Percentiles rank a stretch among this genome's conserved stretches.
These are phyloP conservation scores for Theodoxus fluviatilis DNA, from an alignment of 2,888 invertebrate species.

Conservation along the genomic window DNA sequence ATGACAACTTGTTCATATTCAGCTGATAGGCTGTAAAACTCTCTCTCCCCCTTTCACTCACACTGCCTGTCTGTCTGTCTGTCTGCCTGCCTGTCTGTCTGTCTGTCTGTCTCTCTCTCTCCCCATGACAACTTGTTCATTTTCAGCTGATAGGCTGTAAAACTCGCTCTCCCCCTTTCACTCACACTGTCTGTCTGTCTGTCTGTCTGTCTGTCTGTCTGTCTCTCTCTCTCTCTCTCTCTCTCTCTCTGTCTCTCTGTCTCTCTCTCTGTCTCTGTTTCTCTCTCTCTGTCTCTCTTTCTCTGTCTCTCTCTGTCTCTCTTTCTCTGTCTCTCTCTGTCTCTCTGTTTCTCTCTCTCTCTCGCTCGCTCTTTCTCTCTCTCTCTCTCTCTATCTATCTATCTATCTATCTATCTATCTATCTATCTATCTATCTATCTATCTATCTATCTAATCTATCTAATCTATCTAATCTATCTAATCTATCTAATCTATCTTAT, in stretches of 20 bases:
- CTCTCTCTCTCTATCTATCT: conserved; percentile 5
- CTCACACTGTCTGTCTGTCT: conserved; percentile 11
- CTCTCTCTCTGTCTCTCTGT: conserved; percentile 23
- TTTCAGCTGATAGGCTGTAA: no score
- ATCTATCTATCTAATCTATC: no score
- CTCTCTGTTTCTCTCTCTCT: conserved; percentile 4
- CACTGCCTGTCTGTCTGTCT: no score
- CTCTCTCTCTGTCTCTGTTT: conserved; percentile 30
- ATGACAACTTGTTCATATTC: no score
- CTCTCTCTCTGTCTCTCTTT: conserved; percentile 27
- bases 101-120: no score
- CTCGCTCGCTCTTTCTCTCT: conserved; percentile 19
- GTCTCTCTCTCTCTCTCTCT: conserved; percentile 21
- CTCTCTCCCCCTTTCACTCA: no score
- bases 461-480: no score
- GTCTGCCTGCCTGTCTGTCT: no score
- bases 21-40: no score
- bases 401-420: conserved; percentile 5
- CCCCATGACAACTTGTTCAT: no score
- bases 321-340: conserved; percentile 24
- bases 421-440: conserved; percentile 10
- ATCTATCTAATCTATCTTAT: no score
- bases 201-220: conserved; percentile 25
- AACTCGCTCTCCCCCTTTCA: background rate
- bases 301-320: background rate